These are phyloP conservation scores for Pogonocichla stellata DNA, from an alignment of 2,113 vertebrate species.

Conservation along the genomic window DNA sequence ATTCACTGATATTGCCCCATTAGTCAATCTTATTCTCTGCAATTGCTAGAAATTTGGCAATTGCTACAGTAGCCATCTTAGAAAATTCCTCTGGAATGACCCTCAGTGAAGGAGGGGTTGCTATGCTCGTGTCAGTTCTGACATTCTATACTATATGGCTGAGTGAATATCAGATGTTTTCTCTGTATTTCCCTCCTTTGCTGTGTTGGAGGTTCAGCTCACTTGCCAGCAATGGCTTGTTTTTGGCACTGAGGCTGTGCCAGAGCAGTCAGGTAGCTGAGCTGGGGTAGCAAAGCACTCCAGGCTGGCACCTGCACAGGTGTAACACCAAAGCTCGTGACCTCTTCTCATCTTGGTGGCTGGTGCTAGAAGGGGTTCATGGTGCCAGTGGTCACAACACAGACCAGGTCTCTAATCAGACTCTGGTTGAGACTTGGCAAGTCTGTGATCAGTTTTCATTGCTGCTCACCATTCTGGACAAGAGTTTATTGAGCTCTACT, in stretches of 20 bases:
- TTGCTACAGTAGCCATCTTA: background rate
- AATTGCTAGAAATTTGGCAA: background rate
- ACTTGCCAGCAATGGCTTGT: background rate
- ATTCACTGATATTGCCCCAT: background rate
- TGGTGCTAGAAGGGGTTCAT: background rate
- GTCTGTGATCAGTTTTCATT: background rate
- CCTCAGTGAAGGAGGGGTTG: background rate
- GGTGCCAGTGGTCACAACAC: background rate
- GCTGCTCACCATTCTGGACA: background rate
- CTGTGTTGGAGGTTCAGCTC: background rate
- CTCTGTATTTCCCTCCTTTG: background rate
- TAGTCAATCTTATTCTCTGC: background rate
- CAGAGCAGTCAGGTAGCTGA: background rate
- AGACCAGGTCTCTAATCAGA: background rate
- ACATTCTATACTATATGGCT: rapidly evolving
- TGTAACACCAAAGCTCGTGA: background rate
- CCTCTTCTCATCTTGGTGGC: background rate
- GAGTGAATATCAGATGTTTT: background rate
- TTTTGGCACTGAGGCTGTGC: background rate
- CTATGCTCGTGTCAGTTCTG: background rate
- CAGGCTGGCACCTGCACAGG: background rate
- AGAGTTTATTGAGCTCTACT: background rate
- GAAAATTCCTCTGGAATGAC: background rate
- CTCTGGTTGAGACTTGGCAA: background rate
- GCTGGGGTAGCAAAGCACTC: background rate